Conservation (phyloP, 2,888 invertebrate species). For the Drosophila infuscata region DNA sequence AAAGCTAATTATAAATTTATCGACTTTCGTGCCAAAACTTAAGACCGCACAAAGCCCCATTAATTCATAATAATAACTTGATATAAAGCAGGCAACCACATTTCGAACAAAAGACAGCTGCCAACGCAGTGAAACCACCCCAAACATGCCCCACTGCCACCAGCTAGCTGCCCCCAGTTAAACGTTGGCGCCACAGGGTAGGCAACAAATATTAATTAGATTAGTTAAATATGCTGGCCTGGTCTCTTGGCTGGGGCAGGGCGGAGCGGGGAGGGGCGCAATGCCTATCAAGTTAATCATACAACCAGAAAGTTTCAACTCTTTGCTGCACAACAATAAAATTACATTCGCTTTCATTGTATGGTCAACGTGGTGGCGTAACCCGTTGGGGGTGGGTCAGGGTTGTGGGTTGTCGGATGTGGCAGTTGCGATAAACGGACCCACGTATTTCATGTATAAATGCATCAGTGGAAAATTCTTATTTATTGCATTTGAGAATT, state of each 20-base stretch:
- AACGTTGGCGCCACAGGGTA: conserved; percentile 24
- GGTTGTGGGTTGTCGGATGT: neutral
- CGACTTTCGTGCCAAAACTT: conserved; percentile 64
- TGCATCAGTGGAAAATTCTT: conserved; percentile 55
- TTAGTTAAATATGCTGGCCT: conserved; percentile 58
- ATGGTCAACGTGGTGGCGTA: conserved; percentile 1
- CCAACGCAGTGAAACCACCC: neutral
- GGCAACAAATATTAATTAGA: conserved; percentile 60
- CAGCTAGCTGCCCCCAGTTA: neutral
- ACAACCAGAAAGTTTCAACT: conserved; percentile 36
- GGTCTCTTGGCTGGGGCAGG: conserved; percentile 1
- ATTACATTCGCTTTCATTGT: conserved; percentile 22
- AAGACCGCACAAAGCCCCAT: conserved; percentile 60
- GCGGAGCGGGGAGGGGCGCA: neutral
- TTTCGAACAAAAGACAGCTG: neutral
- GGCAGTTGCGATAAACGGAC: neutral
- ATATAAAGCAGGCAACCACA: conserved; percentile 42
- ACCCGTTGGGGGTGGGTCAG: neutral
- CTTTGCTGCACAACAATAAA: conserved; percentile 20
- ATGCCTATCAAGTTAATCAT: conserved; percentile 45
- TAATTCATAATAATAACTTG: conserved; percentile 72
- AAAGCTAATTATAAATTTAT: conserved; percentile 73
- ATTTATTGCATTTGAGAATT: conserved; percentile 71
- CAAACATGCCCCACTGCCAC: neutral
- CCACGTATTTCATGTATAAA: conserved; percentile 43